These are phyloP conservation scores for Drosophila burlai DNA, from an alignment of 1,140 invertebrate species.

Conservation along the genomic window DNA sequence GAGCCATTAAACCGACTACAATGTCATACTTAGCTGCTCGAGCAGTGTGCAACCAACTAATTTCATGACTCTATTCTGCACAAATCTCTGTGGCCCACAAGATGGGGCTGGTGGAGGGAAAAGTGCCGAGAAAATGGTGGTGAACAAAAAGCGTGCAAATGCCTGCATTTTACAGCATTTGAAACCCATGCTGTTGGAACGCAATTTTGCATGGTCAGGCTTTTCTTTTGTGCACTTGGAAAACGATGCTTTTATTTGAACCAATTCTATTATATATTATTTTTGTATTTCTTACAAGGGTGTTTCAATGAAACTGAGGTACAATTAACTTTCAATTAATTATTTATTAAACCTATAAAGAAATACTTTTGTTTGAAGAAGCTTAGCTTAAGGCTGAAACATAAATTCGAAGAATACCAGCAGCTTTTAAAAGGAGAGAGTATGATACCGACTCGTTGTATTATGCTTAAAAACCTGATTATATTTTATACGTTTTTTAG, in stretches of 20 bases:
- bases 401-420: no score
- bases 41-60: slow-evolving; percentile 61
- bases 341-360: no score
- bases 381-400: no score
- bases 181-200: slow-evolving; percentile 32
- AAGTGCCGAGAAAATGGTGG: not conserved
- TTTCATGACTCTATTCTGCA: slow-evolving; percentile 73
- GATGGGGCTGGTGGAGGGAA: not conserved
- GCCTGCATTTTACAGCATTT: slow-evolving; percentile 67
- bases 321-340: no score
- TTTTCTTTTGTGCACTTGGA: slow-evolving; percentile 15
- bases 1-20: slow-evolving; percentile 54
- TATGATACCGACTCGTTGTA: no score
- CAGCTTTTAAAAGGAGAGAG: no score
- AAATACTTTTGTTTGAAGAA: no score
- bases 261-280: not conserved
- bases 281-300: not conserved
- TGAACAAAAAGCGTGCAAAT: slow-evolving; percentile 16
- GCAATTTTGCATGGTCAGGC: slow-evolving; percentile 32
- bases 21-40: slow-evolving; percentile 52
- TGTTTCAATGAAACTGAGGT: no score
- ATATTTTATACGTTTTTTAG: not conserved
- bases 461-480: not conserved
- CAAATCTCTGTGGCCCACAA: slow-evolving; percentile 50
- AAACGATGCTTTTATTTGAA: not conserved